Evolutionary conservation across 1,140 invertebrate genomes (phyloP), one percentile per base, ranked within the genome.

Genomic region (Ladona fulva): DNA sequence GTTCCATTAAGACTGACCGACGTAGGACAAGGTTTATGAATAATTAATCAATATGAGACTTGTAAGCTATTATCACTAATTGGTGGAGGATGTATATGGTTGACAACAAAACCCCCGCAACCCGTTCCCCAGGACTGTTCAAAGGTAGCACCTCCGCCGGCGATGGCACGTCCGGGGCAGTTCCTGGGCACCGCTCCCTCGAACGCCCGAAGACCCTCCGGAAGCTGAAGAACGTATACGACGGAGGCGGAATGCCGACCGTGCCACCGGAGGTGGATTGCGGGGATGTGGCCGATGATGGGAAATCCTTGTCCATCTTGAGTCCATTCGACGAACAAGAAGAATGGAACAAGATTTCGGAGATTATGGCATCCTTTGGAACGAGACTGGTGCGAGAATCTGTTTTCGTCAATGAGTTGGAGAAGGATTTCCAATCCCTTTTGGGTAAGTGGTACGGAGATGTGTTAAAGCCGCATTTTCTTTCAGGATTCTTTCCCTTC

Each of bases 301-400:
- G 29, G 16, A 25, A 75, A 5, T 89, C 89, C 7, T 86, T 92
- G 76, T 92, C 91, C 19, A 90, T 93, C 77, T 89, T 96, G 79
- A 95, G 93, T 82, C 94, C 94, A 0, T 95, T 97, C 84, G 95
- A 97, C 87, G 94, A 97, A 82, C 89, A 94, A 83, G 95, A 97
- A 86, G 95, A 97, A 85, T 97, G 95, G 94, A 94, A 94, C 0
- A 96, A 96, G 85, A 97, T 98, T 79, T 94, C 94, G 11, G 95
- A 96, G 85, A 97, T 97, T 78, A 95, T 98, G 91, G 94, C 94
- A 24, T 94, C 94, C 0, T 95, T 97, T 82, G 95, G 95, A 42
- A 93, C 91, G 76, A 92, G 92, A 24, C 86, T 92, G 14, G 91
- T 93, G 3, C 84, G 92, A 10, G 94, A 95, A 82, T 94, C 92